Conservation (phyloP, 2,888 invertebrate genomes). For the Rhagonycha lutea region DNA sequence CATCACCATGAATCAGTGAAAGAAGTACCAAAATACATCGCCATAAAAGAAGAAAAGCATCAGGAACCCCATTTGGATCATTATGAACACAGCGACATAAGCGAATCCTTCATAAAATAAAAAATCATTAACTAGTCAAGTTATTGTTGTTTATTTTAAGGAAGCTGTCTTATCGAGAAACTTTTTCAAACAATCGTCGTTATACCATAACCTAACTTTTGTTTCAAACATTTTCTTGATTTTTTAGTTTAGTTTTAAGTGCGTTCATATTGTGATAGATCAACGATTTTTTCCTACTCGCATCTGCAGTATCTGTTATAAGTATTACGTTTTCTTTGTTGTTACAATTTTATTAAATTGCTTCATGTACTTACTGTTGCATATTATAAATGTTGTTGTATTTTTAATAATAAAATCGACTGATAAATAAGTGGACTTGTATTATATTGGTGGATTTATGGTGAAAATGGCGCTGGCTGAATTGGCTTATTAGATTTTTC, state of each 20-base stretch:
- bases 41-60: background rate
- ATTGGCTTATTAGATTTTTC: too few relatives aligned
- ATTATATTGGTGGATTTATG: too few relatives aligned
- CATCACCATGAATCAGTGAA: slow-evolving; percentile 49
- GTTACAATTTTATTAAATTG: background rate
- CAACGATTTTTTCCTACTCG: background rate
- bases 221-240: background rate
- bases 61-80: background rate
- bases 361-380: background rate
- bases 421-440: background rate
- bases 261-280: background rate
- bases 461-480: too few relatives aligned
- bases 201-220: too few relatives aligned
- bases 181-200: too few relatives aligned
- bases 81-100: background rate
- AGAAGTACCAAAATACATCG: slow-evolving; percentile 18
- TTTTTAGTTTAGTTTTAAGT: background rate
- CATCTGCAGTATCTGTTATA: background rate
- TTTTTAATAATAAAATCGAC: background rate
- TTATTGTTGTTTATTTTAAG: too few relatives aligned
- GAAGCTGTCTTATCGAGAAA: too few relatives aligned
- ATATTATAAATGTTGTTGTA: background rate
- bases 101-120: background rate
- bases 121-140: background rate
- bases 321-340: too few relatives aligned